A percentile compares a stretch with the other conserved stretches of the same genome.
These are phyloP conservation scores for Leptinotarsa defecta DNA, from an alignment of 1,140 invertebrate species.

Conservation along the genomic window DNA sequence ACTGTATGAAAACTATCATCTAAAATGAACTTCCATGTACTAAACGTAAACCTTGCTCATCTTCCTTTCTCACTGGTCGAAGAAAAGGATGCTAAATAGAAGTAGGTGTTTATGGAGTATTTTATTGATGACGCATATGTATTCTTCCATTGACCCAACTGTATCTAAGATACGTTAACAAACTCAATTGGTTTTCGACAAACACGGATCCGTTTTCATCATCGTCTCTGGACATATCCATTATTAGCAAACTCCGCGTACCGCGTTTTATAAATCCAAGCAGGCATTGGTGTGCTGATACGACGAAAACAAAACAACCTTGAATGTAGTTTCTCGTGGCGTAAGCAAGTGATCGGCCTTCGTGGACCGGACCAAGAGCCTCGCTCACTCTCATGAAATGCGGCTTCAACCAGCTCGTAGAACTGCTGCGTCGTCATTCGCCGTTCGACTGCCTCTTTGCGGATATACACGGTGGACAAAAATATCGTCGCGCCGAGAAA, in stretches of 20 bases:
- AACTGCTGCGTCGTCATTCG: neutral
- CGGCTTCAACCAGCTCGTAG: conserved; percentile 1
- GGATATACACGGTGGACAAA: neutral
- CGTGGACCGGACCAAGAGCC: neutral
- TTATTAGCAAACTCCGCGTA: conserved; percentile 8
- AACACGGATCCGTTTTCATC: too few relatives aligned
- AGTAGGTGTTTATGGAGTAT: too few relatives aligned
- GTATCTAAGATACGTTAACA: too few relatives aligned
- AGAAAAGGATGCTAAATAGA: too few relatives aligned
- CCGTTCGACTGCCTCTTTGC: neutral
- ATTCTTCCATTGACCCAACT: too few relatives aligned
- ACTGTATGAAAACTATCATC: too few relatives aligned
- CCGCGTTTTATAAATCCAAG: neutral
- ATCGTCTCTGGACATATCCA: neutral
- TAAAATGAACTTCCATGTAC: too few relatives aligned
- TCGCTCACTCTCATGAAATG: neutral
- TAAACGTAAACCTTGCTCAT: too few relatives aligned
- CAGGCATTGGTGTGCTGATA: neutral
- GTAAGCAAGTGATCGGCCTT: conserved; percentile 19
- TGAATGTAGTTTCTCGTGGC: conserved; percentile 23
- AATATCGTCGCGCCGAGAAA: neutral
- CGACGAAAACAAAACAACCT: conserved; percentile 18
- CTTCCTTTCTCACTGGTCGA: too few relatives aligned
- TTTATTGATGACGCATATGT: too few relatives aligned
- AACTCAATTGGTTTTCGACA: too few relatives aligned